Evolutionary conservation across 2,797 vertebrate species (phyloP), one percentile per base, ranked within the genome.

Genomic region (Coreius guichenoti): DNA sequence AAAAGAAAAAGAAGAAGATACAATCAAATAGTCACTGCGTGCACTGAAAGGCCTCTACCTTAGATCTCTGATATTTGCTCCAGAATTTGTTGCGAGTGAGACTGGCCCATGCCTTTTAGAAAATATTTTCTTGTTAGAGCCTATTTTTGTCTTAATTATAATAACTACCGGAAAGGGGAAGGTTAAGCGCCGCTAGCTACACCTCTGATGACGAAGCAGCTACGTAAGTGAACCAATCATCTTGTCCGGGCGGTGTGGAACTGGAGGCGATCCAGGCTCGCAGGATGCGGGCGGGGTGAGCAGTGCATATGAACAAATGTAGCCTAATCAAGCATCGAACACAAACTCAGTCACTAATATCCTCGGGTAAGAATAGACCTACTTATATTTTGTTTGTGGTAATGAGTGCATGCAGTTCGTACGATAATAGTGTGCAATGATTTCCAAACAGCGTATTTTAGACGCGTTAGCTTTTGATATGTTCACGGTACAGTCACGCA

Each of bases 221-320:
- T 36, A 4, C 54, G 67, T 72, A 29, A 23, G 70, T n/a, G 56
- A n/a, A 72, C 83, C 75, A 85, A 85, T 80, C 83, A 21, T 33
- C 21, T 39, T 45, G 5, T 39, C 14, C 31, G 26, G 68, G 7
- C 29, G 63, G 14, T 17, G 63, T 61, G 74, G 68, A 45, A 19
- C 51, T 58, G 51, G 29, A 72, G 39, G 26, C 9, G 3, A 80
- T 1, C 54, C 19, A 26, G 83, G 23, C 29, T 73, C 6, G 23
- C 29, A 29, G 54, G 29, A 85, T 51, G 56, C 29, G 68, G 76
- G 39, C 51, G 51, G 75, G 56, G 83, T 21, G 68, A 76, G 6
- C 23, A 16, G 31, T 65, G 67, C 5, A 23, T 29, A 51, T 74
- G 29, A 72, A 49, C 67, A 73, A 79, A 73, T 80, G 76, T 61